These are phyloP conservation scores for Dolomedes plantarius DNA, from an alignment of 2,888 invertebrate species.

Conservation along the genomic window DNA sequence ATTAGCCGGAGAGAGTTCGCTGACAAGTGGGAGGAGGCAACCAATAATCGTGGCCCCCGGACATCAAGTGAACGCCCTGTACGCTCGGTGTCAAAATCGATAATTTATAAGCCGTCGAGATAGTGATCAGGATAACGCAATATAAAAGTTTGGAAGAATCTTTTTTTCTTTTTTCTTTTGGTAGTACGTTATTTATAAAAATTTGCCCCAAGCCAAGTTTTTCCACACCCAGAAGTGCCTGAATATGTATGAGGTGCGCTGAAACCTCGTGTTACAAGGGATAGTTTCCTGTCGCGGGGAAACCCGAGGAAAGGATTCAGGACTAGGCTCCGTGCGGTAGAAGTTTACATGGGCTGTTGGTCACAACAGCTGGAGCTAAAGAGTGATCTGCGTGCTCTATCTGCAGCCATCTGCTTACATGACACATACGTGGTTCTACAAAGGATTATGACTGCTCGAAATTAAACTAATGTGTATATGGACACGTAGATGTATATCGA, in stretches of 20 bases:
- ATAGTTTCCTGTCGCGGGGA: constrained; percentile 3
- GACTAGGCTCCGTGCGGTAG: background rate
- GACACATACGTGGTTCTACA: background rate
- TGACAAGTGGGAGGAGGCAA: constrained; percentile 38
- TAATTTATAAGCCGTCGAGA: constrained; percentile 49
- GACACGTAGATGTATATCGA: background rate
- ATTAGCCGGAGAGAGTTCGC: constrained; percentile 14
- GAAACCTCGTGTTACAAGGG: background rate
- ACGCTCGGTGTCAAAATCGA: constrained; percentile 43
- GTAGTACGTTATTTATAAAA: background rate
- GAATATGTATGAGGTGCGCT: constrained; percentile 39
- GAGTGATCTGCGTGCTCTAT: background rate
- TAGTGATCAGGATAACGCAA: constrained; percentile 10
- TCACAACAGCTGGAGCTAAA: constrained; percentile 6
- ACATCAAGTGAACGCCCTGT: constrained; percentile 40
- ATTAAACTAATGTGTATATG: background rate
- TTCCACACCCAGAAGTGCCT: constrained; percentile 29
- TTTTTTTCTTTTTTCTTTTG: no score
- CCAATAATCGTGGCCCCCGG: constrained; percentile 50
- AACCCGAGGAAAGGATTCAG: constrained; percentile 6
- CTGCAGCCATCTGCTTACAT: background rate
- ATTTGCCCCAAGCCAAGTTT: background rate
- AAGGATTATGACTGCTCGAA: background rate
- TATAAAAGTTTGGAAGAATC: background rate
- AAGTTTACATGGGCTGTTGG: constrained; percentile 3